Conservation (phyloP, 2,888 invertebrate genomes). For the Acleris holmiana region DNA sequence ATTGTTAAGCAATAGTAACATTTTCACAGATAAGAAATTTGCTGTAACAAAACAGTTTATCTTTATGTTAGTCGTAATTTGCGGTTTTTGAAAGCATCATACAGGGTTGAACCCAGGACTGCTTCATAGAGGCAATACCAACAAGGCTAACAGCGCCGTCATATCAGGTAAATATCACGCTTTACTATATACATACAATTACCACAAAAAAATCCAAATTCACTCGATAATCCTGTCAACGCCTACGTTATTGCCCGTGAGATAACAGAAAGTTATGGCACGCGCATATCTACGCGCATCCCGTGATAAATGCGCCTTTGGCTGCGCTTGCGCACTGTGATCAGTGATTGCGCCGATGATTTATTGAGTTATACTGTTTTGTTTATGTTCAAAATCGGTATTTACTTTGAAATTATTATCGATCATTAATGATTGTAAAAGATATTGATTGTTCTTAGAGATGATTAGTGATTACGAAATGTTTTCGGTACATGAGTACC, state of each 20-base stretch:
- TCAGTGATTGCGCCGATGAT: slow-evolving; percentile 17
- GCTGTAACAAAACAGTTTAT: too few relatives aligned
- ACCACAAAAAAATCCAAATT: slow-evolving; percentile 1
- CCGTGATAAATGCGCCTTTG: slow-evolving; percentile 10
- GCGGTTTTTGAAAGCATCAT: too few relatives aligned
- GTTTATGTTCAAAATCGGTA: not conserved
- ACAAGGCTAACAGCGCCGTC: too few relatives aligned
- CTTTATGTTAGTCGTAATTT: too few relatives aligned
- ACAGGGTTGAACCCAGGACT: too few relatives aligned
- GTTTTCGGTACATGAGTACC: too few relatives aligned
- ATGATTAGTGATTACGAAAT: too few relatives aligned
- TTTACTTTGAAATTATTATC: not conserved
- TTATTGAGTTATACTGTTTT: slow-evolving; percentile 5
- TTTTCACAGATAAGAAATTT: too few relatives aligned
- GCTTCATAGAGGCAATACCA: too few relatives aligned
- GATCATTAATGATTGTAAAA: not conserved
- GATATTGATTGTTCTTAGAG: too few relatives aligned
- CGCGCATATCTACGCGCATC: slow-evolving; percentile 7
- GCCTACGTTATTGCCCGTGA: slow-evolving; percentile 14
- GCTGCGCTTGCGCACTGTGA: slow-evolving; percentile 7
- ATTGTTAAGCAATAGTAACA: too few relatives aligned
- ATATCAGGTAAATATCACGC: not conserved
- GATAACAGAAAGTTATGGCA: slow-evolving; percentile 17
- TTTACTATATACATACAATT: not conserved
- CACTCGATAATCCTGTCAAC: slow-evolving; percentile 2